Evolutionary conservation across 1,140 invertebrate species (phyloP).

Genomic region (Bilobella aurantiaca): DNA sequence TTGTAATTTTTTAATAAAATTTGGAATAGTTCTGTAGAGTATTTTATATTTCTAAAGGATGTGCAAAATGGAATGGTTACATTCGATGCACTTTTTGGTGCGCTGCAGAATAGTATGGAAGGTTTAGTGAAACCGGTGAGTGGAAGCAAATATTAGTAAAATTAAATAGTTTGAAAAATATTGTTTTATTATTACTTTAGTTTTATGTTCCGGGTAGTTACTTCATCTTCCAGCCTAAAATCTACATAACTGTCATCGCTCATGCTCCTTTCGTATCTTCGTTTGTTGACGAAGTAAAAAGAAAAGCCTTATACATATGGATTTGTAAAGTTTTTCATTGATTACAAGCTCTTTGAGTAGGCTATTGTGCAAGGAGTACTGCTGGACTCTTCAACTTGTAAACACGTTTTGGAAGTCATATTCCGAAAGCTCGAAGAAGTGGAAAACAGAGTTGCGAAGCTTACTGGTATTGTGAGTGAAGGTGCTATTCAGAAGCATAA

Average conservation of each 20-base stretch:
- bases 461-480: too few species aligned
- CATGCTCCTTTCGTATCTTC: slow-evolving; percentile 66
- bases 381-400: slow-evolving; percentile 52
- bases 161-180: background rate
- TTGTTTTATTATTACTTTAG: slow-evolving; percentile 40
- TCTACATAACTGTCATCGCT: slow-evolving; percentile 67
- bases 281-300: slow-evolving; percentile 54
- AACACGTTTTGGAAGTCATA: slow-evolving; percentile 50
- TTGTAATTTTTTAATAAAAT: too few species aligned
- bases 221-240: slow-evolving; percentile 54
- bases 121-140: slow-evolving; percentile 55
- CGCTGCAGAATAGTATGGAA: slow-evolving; percentile 53
- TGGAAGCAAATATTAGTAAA: slow-evolving; percentile 1
- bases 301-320: slow-evolving; percentile 9
- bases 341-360: slow-evolving; percentile 36
- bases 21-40: too few species aligned
- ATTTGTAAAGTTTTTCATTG: background rate
- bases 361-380: slow-evolving; percentile 64
- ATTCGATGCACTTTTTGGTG: slow-evolving; percentile 55
- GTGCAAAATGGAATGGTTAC: slow-evolving; percentile 56
- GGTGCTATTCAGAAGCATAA: too few species aligned
- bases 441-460: slow-evolving; percentile 53
- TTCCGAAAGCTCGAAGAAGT: slow-evolving; percentile 49
- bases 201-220: slow-evolving; percentile 59
- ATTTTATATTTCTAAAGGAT: slow-evolving; percentile 42